Conservation (phyloP, 2,797 vertebrate genomes). For the Pygocentrus nattereri region DNA sequence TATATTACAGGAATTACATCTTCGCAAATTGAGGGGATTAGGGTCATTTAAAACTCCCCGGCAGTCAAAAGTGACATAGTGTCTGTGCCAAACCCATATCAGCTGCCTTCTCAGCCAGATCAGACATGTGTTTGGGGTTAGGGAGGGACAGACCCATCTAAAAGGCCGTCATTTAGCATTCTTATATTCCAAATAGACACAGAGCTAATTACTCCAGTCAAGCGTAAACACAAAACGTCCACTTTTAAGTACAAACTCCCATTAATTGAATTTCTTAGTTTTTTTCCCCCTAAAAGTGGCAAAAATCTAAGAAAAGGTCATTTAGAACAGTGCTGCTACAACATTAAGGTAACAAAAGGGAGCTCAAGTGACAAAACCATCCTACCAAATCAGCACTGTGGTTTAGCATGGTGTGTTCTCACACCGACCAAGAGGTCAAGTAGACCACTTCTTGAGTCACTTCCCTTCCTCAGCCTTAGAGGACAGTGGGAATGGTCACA, state of each 20-base stretch:
- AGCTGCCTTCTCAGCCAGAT: constrained; percentile 40
- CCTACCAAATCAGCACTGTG: neutral
- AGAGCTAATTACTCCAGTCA: constrained; percentile 1
- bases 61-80: constrained; percentile 49
- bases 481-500: constrained; percentile 72
- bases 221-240: constrained; percentile 26
- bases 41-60: constrained; percentile 53
- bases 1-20: constrained; percentile 55
- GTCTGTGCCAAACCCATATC: constrained; percentile 39
- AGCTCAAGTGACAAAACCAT: neutral
- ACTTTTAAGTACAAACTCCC: constrained; percentile 6
- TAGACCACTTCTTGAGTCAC: constrained; percentile 57
- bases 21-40: constrained; percentile 52
- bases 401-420: neutral
- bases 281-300: neutral
- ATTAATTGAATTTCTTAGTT: constrained; percentile 3
- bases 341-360: neutral
- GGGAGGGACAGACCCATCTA: constrained; percentile 17
- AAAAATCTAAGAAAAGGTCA: neutral
- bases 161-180: constrained; percentile 34
- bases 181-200: constrained; percentile 33
- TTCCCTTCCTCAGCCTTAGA: constrained; percentile 67
- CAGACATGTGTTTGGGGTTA: constrained; percentile 49
- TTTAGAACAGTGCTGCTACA: neutral
- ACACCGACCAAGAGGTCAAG: neutral